These are phyloP conservation scores for Porites lobata DNA, from an alignment of 92 coral and sea anemone species.

Conservation along the genomic window DNA sequence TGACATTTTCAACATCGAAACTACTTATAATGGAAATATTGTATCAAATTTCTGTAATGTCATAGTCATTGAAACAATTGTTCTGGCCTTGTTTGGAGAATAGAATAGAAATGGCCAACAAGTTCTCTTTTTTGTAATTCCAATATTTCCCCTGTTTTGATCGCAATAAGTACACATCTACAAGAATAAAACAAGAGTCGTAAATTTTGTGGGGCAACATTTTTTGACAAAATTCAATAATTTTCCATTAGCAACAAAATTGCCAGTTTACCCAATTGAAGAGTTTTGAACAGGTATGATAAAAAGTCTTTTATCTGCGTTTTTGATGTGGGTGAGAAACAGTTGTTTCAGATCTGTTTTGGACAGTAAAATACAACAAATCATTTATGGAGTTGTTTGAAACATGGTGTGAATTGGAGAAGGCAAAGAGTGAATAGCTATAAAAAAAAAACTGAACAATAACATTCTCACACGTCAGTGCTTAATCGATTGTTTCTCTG, in stretches of 20 bases:
- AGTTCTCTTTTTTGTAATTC: background rate
- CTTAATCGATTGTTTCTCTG: slow-evolving; percentile 22
- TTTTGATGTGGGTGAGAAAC: background rate
- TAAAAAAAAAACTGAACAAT: slow-evolving; percentile 20
- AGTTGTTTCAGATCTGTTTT: background rate
- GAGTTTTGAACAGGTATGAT: background rate
- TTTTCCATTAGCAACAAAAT: background rate
- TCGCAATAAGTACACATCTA: background rate
- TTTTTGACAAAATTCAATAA: background rate
- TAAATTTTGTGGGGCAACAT: background rate
- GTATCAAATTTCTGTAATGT: slow-evolving; percentile 16
- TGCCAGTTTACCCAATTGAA: background rate
- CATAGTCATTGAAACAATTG: background rate
- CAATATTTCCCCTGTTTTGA: background rate
- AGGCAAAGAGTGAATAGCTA: background rate
- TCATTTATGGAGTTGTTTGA: background rate
- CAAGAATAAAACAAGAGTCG: background rate
- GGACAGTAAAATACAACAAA: too few species aligned
- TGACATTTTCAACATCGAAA: slow-evolving; percentile 6
- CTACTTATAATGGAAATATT: background rate
- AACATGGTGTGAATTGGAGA: background rate
- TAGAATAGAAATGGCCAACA: background rate
- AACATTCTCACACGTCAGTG: slow-evolving; percentile 30
- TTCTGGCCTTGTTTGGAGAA: background rate
- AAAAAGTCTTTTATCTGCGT: too few species aligned